phyloP scores from a whole-genome alignment of 2,113 vertebrate species.

The Campylomormyrus numenius region DNA sequence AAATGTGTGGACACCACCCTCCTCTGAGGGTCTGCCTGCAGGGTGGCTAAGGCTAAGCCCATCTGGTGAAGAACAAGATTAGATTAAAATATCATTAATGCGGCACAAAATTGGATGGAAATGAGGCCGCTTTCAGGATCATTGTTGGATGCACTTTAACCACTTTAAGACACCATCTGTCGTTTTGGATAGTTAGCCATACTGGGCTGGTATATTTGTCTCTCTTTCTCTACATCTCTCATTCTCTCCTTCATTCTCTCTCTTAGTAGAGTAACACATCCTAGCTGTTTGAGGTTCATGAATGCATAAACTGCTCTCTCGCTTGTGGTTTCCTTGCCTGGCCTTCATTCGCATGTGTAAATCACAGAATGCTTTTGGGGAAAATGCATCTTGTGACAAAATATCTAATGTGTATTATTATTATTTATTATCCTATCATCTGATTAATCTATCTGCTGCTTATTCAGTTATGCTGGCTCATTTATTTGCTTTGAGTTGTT shows the following conservation, averaged over 20 bases:
- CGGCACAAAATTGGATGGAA: neutral
- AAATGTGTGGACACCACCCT: neutral
- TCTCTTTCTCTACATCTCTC: neutral
- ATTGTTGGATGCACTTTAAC: neutral
- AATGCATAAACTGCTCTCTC: neutral
- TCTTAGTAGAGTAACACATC: neutral
- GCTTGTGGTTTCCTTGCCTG: neutral
- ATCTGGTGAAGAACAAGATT: neutral
- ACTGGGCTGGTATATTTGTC: neutral
- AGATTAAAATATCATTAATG: constrained; percentile 5
- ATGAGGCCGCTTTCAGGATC: neutral
- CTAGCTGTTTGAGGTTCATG: neutral
- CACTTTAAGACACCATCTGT: neutral
- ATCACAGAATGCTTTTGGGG: neutral
- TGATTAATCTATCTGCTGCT: neutral
- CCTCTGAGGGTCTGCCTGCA: neutral
- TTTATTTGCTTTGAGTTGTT: neutral
- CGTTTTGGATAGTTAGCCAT: neutral
- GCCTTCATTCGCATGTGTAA: neutral
- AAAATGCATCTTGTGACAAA: neutral
- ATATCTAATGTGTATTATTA: neutral
- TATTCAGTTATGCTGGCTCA: neutral
- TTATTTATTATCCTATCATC: neutral
- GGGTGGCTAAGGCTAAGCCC: neutral
- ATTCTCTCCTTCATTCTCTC: neutral